phyloP scores from a whole-genome alignment of 2,888 invertebrate genomes.

The Ditylenchus weischeri region DNA sequence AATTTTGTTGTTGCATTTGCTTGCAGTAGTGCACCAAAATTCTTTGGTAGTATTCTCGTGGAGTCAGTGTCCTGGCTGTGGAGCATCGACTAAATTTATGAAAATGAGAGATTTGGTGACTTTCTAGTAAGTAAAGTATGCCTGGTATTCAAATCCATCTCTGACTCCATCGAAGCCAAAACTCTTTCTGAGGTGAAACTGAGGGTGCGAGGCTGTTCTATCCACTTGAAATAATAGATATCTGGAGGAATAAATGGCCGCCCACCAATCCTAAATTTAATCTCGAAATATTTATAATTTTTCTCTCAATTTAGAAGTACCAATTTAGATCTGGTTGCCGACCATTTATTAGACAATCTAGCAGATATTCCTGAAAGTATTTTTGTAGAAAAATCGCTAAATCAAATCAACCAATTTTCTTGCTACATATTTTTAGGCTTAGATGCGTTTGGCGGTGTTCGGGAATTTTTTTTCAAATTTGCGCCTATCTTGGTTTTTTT shows the following conservation, averaged over 20 bases:
- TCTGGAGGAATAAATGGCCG: constrained; percentile 57
- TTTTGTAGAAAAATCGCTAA: no score
- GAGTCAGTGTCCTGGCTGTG: constrained; percentile 56
- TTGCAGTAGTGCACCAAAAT: constrained; percentile 56
- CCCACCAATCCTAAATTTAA: constrained; percentile 45
- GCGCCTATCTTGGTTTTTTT: no score
- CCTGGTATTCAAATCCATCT: constrained; percentile 26
- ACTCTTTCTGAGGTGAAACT: constrained; percentile 56
- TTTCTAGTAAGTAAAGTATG: background rate
- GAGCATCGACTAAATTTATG: constrained; percentile 45
- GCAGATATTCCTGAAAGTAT: constrained; percentile 50
- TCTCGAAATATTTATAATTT: no score
- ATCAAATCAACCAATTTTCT: background rate
- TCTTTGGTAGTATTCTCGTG: constrained; percentile 57
- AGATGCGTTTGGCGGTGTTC: no score
- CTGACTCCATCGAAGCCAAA: constrained; percentile 56
- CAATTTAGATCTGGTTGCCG: constrained; percentile 52
- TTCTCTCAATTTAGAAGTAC: no score
- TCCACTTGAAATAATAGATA: constrained; percentile 59
- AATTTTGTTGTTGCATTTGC: constrained; percentile 31
- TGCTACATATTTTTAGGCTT: no score
- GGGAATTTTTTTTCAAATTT: no score
- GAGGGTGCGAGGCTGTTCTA: constrained; percentile 58
- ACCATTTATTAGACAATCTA: constrained; percentile 58
- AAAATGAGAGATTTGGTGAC: constrained; percentile 1